Evolutionary conservation across 2,113 vertebrate genomes (phyloP).

Genomic region (Talpa occidentalis): DNA sequence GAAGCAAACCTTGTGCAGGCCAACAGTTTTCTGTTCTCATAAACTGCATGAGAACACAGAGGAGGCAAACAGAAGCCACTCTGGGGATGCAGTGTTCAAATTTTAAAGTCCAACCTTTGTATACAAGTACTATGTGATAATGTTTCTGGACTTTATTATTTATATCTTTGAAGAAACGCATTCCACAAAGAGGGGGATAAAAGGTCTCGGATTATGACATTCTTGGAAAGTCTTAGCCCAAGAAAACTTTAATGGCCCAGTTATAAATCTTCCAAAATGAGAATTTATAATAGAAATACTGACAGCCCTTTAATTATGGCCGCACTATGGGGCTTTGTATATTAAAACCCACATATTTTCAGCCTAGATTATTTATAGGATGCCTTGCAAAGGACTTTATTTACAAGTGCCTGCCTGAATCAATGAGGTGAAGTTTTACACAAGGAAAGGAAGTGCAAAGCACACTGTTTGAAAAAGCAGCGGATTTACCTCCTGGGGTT

Average conservation of each 20-base stretch:
- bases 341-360: conserved; percentile 84
- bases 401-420: conserved; percentile 78
- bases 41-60: neutral
- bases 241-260: conserved; percentile 82
- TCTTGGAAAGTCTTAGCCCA: conserved; percentile 80
- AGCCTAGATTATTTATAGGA: conserved; percentile 85
- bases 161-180: conserved; percentile 56
- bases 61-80: neutral
- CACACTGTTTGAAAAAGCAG: conserved; percentile 75
- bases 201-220: conserved; percentile 67
- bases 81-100: neutral
- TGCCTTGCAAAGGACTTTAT: conserved; percentile 83
- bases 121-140: neutral
- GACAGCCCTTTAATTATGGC: conserved; percentile 86
- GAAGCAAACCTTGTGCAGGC: neutral
- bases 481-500: conserved; percentile 86
- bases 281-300: conserved; percentile 85
- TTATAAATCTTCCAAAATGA: conserved; percentile 86
- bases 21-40: neutral
- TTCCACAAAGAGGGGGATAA: conserved; percentile 60
- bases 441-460: conserved; percentile 81
- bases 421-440: conserved; percentile 82
- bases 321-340: conserved; percentile 83
- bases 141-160: neutral
- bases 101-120: neutral